Conservation (phyloP, 2,888 invertebrate species). For the Drosophila silvestris region DNA sequence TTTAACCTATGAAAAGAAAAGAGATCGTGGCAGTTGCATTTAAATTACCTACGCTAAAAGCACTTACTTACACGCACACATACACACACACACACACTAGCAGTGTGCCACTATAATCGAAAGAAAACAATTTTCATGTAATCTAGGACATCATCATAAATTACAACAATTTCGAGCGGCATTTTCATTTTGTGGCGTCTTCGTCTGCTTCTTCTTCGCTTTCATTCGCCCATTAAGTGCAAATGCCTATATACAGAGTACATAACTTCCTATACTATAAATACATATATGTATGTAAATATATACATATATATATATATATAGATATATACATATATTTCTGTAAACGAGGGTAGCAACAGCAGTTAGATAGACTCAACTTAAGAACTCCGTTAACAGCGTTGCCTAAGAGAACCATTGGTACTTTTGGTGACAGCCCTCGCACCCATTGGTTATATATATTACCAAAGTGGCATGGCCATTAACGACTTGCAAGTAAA, state of each 20-base stretch:
- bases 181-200: constrained; percentile 57
- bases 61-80: constrained; percentile 27
- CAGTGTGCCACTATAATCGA: constrained; percentile 65
- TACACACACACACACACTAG: background rate
- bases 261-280: constrained; percentile 9
- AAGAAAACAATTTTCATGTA: constrained; percentile 83
- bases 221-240: constrained; percentile 55
- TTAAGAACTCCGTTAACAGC: background rate
- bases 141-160: constrained; percentile 84
- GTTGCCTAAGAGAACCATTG: background rate
- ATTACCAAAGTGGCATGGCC: constrained; percentile 13
- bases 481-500: constrained; percentile 60
- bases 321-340: constrained; percentile 21
- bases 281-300: constrained; percentile 25
- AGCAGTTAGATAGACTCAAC: background rate
- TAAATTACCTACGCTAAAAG: constrained; percentile 59
- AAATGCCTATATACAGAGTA: constrained; percentile 33
- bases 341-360: constrained; percentile 23
- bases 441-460: constrained; percentile 10
- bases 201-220: constrained; percentile 28
- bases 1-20: constrained; percentile 63
- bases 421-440: constrained; percentile 3
- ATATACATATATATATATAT: background rate
- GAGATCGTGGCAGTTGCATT: constrained; percentile 57
- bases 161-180: constrained; percentile 81